phyloP scores from a whole-genome alignment of 1,140 invertebrate species.

The Anastatus disparis region DNA sequence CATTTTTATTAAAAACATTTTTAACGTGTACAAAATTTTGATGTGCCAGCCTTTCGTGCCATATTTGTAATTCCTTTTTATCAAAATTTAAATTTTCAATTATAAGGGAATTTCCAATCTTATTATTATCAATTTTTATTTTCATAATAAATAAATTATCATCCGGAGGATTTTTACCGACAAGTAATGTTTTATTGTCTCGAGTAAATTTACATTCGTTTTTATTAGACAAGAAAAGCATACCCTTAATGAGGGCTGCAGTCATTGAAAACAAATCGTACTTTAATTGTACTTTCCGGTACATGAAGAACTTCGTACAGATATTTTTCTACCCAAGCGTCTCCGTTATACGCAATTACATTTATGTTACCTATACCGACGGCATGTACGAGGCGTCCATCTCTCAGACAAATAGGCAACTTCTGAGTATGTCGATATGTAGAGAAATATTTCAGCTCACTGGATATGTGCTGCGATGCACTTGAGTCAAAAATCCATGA shows the following conservation, averaged over 20 bases:
- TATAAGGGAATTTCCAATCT: not conserved
- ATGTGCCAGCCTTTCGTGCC: conserved; percentile 60
- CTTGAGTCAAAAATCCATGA: not conserved
- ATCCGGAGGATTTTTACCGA: not conserved
- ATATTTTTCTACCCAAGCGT: conserved; percentile 12
- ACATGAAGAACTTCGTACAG: conserved; percentile 20
- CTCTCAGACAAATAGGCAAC: too few species aligned
- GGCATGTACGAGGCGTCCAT: not conserved
- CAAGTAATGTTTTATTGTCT: not conserved
- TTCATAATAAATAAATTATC: not conserved
- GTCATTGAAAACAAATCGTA: conserved; percentile 36
- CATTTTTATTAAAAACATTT: too few species aligned
- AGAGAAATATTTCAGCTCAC: not conserved
- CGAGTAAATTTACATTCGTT: not conserved
- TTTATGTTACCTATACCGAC: conserved; percentile 30
- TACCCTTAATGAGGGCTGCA: conserved; percentile 19
- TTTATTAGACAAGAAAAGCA: not conserved
- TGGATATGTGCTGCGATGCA: not conserved
- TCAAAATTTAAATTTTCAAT: not conserved
- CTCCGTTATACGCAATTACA: conserved; percentile 13
- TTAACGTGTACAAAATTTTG: conserved; percentile 58
- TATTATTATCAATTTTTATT: not conserved
- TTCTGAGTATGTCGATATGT: not conserved
- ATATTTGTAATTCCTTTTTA: conserved; percentile 39
- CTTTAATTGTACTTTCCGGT: conserved; percentile 23